phyloP scores from a whole-genome alignment of 2,113 vertebrate species.

The Plestiodon gilberti region DNA sequence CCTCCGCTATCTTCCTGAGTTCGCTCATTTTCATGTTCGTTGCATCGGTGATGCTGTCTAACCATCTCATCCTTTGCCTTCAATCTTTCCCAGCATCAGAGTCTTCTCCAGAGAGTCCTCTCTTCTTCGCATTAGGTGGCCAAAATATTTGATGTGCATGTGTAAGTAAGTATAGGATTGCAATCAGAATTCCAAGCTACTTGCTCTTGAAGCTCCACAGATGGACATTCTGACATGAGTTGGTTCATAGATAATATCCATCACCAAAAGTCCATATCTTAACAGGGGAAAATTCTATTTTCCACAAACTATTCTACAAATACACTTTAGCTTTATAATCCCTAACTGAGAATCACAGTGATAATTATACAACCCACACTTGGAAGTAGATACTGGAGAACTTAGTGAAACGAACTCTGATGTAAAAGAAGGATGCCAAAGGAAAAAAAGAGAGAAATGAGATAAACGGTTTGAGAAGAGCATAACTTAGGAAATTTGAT shows the following conservation, averaged over 20 bases:
- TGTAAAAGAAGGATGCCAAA: background rate
- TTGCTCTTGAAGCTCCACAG: background rate
- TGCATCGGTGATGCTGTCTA: too few species aligned
- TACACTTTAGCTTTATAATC: background rate
- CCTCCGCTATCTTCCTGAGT: too few species aligned
- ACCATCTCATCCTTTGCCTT: too few species aligned
- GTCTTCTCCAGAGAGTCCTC: too few species aligned
- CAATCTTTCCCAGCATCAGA: too few species aligned
- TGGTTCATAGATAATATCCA: background rate
- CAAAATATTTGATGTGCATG: background rate
- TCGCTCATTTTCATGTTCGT: too few species aligned
- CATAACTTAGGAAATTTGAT: slow-evolving; percentile 11
- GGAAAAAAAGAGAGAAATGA: background rate
- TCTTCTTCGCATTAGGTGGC: too few species aligned
- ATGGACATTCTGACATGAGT: background rate
- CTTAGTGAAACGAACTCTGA: background rate
- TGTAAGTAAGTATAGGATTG: background rate
- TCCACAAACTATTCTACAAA: background rate
- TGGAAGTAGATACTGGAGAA: background rate
- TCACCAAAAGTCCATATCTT: background rate
- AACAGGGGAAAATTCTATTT: background rate
- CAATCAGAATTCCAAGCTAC: background rate
- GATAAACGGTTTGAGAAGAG: background rate
- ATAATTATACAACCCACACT: background rate
- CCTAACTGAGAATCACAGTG: background rate